These are phyloP conservation scores for Nycticebus coucang DNA, from an alignment of 2,113 vertebrate genomes.

Conservation along the genomic window DNA sequence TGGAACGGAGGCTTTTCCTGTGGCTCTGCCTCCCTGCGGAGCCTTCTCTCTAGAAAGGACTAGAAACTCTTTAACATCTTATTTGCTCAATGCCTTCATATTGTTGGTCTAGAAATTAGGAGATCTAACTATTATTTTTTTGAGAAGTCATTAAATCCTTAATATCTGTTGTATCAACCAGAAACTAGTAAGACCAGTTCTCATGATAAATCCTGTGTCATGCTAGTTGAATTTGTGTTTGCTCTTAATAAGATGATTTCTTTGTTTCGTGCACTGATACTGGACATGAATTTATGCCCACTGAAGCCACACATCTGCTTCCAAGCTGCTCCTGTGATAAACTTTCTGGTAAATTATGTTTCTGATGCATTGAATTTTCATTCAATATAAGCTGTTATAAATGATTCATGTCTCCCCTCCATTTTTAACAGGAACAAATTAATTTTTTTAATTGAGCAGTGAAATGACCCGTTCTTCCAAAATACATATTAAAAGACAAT, in stretches of 20 bases:
- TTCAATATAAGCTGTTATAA: conserved; percentile 61
- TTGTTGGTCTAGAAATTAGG: conserved; percentile 46
- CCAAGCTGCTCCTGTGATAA: conserved; percentile 51
- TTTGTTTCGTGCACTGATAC: conserved; percentile 4
- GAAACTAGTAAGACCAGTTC: conserved; percentile 29
- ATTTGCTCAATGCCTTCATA: neutral
- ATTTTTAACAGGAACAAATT: conserved; percentile 66
- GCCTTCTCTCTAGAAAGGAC: neutral
- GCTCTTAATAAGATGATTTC: conserved; percentile 33
- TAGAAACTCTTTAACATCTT: neutral
- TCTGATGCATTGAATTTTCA: conserved; percentile 65
- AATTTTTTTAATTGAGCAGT: conserved; percentile 67
- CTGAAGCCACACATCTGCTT: conserved; percentile 52
- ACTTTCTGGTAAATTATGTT: conserved; percentile 69
- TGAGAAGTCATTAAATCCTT: neutral
- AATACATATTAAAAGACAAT: conserved; percentile 43
- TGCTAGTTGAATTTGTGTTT: conserved; percentile 38
- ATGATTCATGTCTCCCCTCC: conserved; percentile 59
- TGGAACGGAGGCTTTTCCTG: neutral
- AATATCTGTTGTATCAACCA: conserved; percentile 39
- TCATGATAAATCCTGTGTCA: conserved; percentile 22
- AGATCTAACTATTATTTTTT: conserved; percentile 5
- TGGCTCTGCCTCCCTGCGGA: neutral
- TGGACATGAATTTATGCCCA: neutral
- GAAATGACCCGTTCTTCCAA: conserved; percentile 67